Evolutionary conservation across 2,113 vertebrate genomes (phyloP), one percentile per base, ranked within the genome.

Genomic region (Empidonax alnorum): DNA sequence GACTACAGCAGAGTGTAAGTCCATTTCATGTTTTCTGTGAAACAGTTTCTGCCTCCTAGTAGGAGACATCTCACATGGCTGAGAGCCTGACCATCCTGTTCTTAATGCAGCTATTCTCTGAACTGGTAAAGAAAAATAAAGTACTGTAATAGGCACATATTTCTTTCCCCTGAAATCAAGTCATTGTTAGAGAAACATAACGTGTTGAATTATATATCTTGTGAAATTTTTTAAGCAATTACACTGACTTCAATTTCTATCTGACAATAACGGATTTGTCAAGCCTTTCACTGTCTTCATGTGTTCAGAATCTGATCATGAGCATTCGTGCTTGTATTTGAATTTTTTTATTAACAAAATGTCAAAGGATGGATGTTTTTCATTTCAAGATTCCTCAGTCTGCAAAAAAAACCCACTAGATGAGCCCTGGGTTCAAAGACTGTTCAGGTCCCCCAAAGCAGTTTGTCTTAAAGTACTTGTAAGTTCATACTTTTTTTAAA

Each of bases 111-210:
- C n/a, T 85, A 69, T 89, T 81, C 86, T 79, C 94, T 74, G 79
- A 94, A 73, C 81, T 50, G 63, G 79, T 84, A 87, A 93, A 82
- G 95, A 78, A 88, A 73, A 93, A 84, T 52, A 90, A 88, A 93
- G 66, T 79, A 56, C 44, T 62, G 46, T 78, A 93, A 89, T 75
- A 81, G 46, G 28, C 42, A 84, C 11, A 24, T 92, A 87, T 90
- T 93, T 97, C 63, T 93, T 93, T 82, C 47, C 58, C 37, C 59
- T 73, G 39, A 77, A 91, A 95, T 87, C 76, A 87, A 93, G 66
- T 68, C 37, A 78, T 96, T 96, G 81, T 77, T 90, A 84, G 52
- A 96, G 73, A 96, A 91, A 95, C 22, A 47, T n/a, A 92, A 90
- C 0, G 0, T 37, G 30, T 53, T 79, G 62, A 88, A 84, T 93